phyloP scores from a whole-genome alignment of 30 jellyfish, hydroid and myxozoan genomes.

The Phacellophora camtschatica region DNA sequence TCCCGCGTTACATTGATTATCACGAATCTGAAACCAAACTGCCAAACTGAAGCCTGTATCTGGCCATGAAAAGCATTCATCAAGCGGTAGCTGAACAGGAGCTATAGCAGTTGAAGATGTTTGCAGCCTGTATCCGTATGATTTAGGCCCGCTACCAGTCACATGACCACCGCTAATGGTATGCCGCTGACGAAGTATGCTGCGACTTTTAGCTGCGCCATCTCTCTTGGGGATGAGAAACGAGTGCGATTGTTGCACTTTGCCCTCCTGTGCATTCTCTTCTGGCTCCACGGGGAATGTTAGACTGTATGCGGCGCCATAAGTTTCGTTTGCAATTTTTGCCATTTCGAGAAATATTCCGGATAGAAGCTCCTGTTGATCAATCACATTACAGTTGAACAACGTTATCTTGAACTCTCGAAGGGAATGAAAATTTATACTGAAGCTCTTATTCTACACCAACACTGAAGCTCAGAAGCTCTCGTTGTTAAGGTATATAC shows the following conservation, averaged over 20 bases:
- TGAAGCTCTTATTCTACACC: too few species aligned
- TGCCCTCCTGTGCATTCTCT: not conserved
- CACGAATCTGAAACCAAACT: slow-evolving; percentile 75
- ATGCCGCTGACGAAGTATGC: slow-evolving; percentile 39
- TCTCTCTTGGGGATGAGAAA: slow-evolving; percentile 66
- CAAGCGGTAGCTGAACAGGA: slow-evolving; percentile 83
- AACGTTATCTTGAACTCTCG: too few species aligned
- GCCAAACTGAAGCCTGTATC: slow-evolving; percentile 90
- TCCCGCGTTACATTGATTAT: not conserved
- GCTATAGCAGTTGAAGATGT: slow-evolving; percentile 73
- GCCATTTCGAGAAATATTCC: slow-evolving; percentile 56
- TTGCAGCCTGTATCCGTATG: slow-evolving; percentile 58
- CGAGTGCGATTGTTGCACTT: slow-evolving; percentile 68
- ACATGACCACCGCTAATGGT: slow-evolving; percentile 20
- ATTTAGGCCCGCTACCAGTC: slow-evolving; percentile 42
- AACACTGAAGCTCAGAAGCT: too few species aligned
- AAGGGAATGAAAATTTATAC: too few species aligned
- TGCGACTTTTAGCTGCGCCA: slow-evolving; percentile 36
- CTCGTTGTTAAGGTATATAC: too few species aligned
- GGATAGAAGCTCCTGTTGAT: slow-evolving; percentile 70
- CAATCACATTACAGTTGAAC: too few species aligned
- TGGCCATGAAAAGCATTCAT: slow-evolving; percentile 86
- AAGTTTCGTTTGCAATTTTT: slow-evolving; percentile 25
- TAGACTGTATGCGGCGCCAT: slow-evolving; percentile 74
- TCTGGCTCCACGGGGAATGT: slow-evolving; percentile 63